Evolutionary conservation across 2,888 invertebrate genomes (phyloP).

Genomic region (Andricus curvator): DNA sequence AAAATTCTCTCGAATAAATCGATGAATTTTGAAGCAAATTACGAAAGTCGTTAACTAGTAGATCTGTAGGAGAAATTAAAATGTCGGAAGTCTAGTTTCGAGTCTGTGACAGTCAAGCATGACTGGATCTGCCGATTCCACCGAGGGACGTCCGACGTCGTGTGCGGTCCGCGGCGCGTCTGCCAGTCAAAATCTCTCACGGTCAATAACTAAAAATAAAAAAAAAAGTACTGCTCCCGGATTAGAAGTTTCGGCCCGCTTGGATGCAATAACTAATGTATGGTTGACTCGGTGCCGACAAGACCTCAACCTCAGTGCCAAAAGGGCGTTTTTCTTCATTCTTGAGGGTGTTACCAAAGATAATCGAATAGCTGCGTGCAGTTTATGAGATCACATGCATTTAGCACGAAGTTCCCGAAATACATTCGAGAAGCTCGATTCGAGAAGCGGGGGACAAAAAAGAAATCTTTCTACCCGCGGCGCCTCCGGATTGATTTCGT

Average conservation of each 20-base stretch:
- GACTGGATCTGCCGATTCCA: slow-evolving; percentile 35
- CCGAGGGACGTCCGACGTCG: slow-evolving; percentile 62
- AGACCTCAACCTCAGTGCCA: not conserved
- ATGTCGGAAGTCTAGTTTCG: slow-evolving; percentile 37
- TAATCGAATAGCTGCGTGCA: slow-evolving; percentile 51
- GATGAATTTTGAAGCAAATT: no score
- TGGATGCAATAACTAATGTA: not conserved
- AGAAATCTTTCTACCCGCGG: slow-evolving; percentile 59
- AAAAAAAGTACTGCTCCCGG: slow-evolving; percentile 23
- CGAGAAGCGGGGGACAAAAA: slow-evolving; percentile 48
- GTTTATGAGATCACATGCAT: slow-evolving; percentile 51
- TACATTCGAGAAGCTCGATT: slow-evolving; percentile 49
- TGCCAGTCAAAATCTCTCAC: slow-evolving; percentile 70
- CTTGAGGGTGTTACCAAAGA: slow-evolving; percentile 38
- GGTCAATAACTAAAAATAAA: slow-evolving; percentile 46
- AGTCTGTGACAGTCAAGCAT: slow-evolving; percentile 40
- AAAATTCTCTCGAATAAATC: no score
- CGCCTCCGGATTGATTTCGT: slow-evolving; percentile 70
- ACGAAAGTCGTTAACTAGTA: not conserved
- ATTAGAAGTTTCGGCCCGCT: slow-evolving; percentile 8
- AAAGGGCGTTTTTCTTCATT: slow-evolving; percentile 45
- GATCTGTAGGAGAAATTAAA: slow-evolving; percentile 8
- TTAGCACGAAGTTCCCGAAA: slow-evolving; percentile 55
- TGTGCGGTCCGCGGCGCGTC: slow-evolving; percentile 68
- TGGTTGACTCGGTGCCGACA: not conserved